A percentile compares a stretch with the other conserved stretches of the same genome.
phyloP scores from a whole-genome alignment of 2,797 vertebrate species.

The Chelonia mydas region DNA sequence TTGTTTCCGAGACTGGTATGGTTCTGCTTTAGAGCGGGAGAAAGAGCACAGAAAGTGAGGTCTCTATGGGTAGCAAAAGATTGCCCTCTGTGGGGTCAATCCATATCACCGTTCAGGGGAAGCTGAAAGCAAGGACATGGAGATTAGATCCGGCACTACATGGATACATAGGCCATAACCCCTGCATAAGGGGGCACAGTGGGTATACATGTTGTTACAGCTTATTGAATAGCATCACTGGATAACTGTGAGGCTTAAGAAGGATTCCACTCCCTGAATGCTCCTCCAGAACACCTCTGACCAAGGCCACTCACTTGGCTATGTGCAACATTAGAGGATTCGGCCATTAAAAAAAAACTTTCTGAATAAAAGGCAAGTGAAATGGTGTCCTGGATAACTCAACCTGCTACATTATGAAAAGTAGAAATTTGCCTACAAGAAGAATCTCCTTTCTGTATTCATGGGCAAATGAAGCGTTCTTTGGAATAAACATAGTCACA shows the following conservation, averaged over 20 bases:
- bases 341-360: fast-evolving
- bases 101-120: not conserved
- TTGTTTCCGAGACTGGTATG: not conserved
- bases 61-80: not conserved
- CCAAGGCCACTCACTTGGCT: not conserved
- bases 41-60: not conserved
- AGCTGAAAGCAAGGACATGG: fast-evolving
- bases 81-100: not conserved
- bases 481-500: fast-evolving
- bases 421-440: fast-evolving
- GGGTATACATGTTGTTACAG: not conserved
- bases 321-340: fast-evolving
- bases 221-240: not conserved
- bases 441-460: not conserved
- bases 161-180: not conserved
- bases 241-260: not conserved
- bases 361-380: fast-evolving
- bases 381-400: fast-evolving
- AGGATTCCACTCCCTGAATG: no score
- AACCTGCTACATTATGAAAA: fast-evolving
- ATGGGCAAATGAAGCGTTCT: not conserved
- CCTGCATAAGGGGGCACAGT: not conserved
- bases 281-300: not conserved
- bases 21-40: not conserved
- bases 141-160: not conserved